phyloP scores from a whole-genome alignment of 2,113 vertebrate species.

The Phaethon lepturus region DNA sequence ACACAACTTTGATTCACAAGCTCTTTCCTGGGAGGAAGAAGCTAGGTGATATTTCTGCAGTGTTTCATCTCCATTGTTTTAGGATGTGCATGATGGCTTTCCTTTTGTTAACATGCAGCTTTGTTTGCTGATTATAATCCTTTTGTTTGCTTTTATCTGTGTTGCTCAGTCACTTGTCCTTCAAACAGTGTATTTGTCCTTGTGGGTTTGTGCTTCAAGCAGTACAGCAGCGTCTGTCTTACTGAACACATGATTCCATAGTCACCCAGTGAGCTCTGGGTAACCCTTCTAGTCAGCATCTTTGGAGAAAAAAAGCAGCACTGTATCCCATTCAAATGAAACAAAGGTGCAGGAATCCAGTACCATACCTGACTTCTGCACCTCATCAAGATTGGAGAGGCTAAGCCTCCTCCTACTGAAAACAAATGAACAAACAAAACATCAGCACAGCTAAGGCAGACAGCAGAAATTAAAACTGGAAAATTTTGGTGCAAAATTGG shows the following conservation, averaged over 20 bases:
- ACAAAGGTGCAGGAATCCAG: background rate
- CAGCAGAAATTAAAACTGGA: background rate
- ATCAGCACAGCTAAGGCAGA: background rate
- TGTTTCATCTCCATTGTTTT: background rate
- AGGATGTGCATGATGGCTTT: background rate
- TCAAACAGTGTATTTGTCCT: background rate
- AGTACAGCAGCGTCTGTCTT: background rate
- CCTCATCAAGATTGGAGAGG: background rate
- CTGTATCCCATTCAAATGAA: background rate
- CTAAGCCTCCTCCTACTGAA: background rate
- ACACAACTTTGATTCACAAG: background rate
- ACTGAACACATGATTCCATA: background rate
- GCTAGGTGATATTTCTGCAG: background rate
- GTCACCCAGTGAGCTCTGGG: background rate
- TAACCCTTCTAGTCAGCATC: background rate
- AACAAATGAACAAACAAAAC: background rate
- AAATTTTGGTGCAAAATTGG: fast-evolving
- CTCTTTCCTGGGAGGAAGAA: background rate
- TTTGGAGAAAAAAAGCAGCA: background rate
- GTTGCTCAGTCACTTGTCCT: background rate
- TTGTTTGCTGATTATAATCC: background rate
- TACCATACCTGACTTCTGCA: background rate
- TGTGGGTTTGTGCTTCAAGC: background rate
- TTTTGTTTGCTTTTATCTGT: background rate
- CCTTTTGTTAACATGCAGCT: background rate